Base-by-base conservation (phyloP, 1,140 invertebrate genomes). In the Himalopsyche phryganea region DNA sequence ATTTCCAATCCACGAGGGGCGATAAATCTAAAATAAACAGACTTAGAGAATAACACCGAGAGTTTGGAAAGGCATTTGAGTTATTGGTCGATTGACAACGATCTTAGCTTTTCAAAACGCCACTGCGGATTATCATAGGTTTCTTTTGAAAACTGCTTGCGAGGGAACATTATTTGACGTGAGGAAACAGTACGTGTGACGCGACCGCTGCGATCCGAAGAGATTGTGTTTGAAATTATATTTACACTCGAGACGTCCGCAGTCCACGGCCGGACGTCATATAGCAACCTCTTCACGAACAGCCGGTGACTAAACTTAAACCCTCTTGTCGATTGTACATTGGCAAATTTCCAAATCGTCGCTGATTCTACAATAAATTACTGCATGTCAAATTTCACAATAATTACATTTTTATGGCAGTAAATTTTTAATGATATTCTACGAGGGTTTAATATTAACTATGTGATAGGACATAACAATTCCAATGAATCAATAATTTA, bases 1-100 rank as follows among this genome's bases (percentile, higher is more conserved):
- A 33, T 28, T 28, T 14, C 13, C 47, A 40, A 14, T 40, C 33
- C 52, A 46, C 52, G 17, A 41, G 10, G 18, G 48, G 53, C 48
- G 38, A 40, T 28, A 28, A 50, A 57, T 38, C 47, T 50, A 50
- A 50, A 40, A 44, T 46, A 47, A n/a, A 17, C 6, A 55, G 23
- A 41, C 42, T 49, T 36, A 49, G 36, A 55, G 47, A 50, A 46
- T 50, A 57, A 57, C 54, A 57, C 18, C 54, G 47, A 57, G 54
- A 57, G 47, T 41, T 33, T 33, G 50, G 48, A 50, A 58, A 58
- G 56, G 56, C 56, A 58, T 58, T 50, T 44, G 49, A 58, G 56
- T 58, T 51, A 51, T 58, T 58, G 56, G 56, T 58, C 56, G 44
- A 58, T 47, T 15, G 42, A 58, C 56, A 52, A 35, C 44, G 19